phyloP scores from a whole-genome alignment of 1,140 invertebrate genomes.

The Drosophila kurseongensis region DNA sequence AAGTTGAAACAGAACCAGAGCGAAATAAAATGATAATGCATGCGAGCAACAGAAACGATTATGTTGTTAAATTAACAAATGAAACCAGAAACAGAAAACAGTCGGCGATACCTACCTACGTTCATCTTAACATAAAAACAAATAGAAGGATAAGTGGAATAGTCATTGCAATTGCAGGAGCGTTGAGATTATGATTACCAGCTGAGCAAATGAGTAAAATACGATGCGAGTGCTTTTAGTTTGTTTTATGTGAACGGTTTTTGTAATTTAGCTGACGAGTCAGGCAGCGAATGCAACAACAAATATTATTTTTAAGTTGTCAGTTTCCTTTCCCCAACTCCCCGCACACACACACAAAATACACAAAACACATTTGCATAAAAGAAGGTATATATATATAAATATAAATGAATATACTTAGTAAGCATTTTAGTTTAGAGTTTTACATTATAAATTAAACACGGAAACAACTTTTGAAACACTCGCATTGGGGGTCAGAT shows the following conservation, averaged over 20 bases:
- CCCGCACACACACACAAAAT: constrained; percentile 46
- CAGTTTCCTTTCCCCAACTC: constrained; percentile 31
- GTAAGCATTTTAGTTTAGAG: constrained; percentile 79
- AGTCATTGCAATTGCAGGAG: constrained; percentile 65
- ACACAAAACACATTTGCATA: constrained; percentile 65
- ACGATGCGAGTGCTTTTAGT: constrained; percentile 71
- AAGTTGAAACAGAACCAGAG: constrained; percentile 51
- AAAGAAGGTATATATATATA: constrained; percentile 66
- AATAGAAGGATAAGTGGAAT: constrained; percentile 54
- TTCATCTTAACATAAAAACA: constrained; percentile 70
- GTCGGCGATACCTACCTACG: constrained; percentile 75
- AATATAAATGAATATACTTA: constrained; percentile 79
- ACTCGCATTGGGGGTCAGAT: constrained; percentile 43
- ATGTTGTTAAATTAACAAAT: constrained; percentile 36
- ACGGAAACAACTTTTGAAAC: constrained; percentile 40
- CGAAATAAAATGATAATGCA: constrained; percentile 45
- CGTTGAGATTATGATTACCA: constrained; percentile 75
- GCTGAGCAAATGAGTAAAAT: constrained; percentile 47
- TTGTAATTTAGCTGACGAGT: constrained; percentile 50
- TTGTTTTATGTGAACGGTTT: constrained; percentile 64
- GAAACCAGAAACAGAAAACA: constrained; percentile 41
- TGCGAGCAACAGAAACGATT: constrained; percentile 53
- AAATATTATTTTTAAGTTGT: constrained; percentile 60
- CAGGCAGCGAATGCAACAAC: constrained; percentile 45
- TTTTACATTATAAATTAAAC: constrained; percentile 78